These are phyloP conservation scores for Manis pentadactyla DNA, from an alignment of 2,797 vertebrate species.

Conservation along the genomic window DNA sequence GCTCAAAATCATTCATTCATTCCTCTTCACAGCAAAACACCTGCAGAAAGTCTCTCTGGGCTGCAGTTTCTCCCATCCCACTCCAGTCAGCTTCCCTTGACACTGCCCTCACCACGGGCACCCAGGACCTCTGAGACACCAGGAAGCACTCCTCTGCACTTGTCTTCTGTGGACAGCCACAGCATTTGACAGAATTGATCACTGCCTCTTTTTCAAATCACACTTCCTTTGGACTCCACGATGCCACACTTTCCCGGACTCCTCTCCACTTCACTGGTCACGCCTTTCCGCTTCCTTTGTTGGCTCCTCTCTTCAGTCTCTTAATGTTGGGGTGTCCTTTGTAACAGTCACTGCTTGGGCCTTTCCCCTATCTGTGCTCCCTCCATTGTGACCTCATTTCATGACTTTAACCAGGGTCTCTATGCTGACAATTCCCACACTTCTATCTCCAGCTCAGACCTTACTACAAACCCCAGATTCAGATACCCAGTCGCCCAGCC, in stretches of 20 bases:
- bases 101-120: background rate
- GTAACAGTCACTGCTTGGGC: background rate
- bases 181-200: background rate
- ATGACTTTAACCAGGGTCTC: background rate
- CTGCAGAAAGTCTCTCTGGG: background rate
- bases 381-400: background rate
- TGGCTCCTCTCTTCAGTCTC: background rate
- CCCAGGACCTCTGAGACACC: background rate
- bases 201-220: background rate
- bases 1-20: background rate
- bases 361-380: background rate
- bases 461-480: background rate
- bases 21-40: background rate
- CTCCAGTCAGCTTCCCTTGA: background rate
- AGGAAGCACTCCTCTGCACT: rapidly evolving
- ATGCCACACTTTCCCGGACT: rapidly evolving
- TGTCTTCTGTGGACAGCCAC: background rate
- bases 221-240: background rate
- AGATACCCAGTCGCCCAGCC: background rate
- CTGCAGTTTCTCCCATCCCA: background rate
- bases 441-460: background rate
- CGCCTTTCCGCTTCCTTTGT: rapidly evolving
- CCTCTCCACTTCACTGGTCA: background rate
- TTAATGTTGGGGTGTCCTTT: background rate
- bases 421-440: background rate